Conservation (phyloP, 2,888 invertebrate species). For the Oligia fasciuncula region DNA sequence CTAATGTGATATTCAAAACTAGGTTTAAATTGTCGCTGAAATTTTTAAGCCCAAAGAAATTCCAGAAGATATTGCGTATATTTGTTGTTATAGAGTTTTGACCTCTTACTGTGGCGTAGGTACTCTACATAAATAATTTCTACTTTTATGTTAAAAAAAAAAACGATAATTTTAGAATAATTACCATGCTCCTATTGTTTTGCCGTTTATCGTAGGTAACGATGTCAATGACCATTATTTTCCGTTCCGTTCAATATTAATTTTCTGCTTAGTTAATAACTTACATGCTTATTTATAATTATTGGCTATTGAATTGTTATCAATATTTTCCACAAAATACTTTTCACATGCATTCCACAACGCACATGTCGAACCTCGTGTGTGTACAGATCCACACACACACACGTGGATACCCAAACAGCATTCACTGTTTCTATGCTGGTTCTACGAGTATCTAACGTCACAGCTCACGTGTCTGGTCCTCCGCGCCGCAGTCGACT, state of each 20-base stretch:
- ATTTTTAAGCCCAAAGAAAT: not conserved
- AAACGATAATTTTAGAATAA: not conserved
- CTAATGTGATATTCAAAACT: not conserved
- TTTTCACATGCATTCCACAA: not conserved
- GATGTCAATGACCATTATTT: constrained; percentile 16
- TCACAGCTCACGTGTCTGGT: constrained; percentile 47
- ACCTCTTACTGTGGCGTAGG: not conserved
- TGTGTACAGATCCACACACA: constrained; percentile 4
- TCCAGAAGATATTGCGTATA: not conserved
- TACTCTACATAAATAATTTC: not conserved
- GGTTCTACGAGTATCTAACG: constrained; percentile 12
- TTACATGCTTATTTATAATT: not conserved
- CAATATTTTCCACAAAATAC: not conserved
- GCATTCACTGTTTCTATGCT: constrained; percentile 16
- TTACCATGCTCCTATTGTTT: constrained; percentile 18
- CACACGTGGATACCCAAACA: constrained; percentile 31
- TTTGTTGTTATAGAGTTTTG: not conserved
- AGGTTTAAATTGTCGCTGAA: not conserved
- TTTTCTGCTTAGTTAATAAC: not conserved
- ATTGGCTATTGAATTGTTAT: not conserved
- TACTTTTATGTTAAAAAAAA: not conserved
- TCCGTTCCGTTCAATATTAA: not conserved
- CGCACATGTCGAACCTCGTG: constrained; percentile 7
- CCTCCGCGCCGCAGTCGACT: constrained; percentile 5
- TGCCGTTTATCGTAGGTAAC: not conserved